Base-by-base conservation (phyloP, 2,888 invertebrate genomes). In the Lepidonotus clava region DNA sequence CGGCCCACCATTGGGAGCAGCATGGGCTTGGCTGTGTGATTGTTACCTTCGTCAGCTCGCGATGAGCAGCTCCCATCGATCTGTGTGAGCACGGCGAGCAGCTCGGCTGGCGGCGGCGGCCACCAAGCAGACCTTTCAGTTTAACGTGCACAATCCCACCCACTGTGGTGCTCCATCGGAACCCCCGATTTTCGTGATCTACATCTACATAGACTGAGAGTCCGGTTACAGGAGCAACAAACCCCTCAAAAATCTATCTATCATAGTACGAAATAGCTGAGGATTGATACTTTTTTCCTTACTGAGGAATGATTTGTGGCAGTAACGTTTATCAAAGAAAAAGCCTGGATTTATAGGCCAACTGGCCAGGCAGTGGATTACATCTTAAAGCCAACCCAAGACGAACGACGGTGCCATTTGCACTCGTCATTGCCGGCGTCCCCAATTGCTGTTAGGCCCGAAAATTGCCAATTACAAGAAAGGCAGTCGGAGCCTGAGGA, bases 61-160 rank as follows among this genome's bases (percentile, higher is more conserved):
- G 80, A 46, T 46, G 80, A 80, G 80, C 80, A 46, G 46, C 24
- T 80, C 51, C 80, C 80, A 80, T 80, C 80, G 80, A 80, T 80
- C 80, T 34, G 80, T 36, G 36, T 28, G 41, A 66, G 66, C 66
- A 32, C n/a, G 32, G 28, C 66, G 32, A 32, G 28, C n/a, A n/a
- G n/a, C n/a, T n/a, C n/a, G n/a, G n/a, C n/a, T n/a, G n/a, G n/a
- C n/a, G n/a, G n/a, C n/a, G n/a, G n/a, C n/a, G n/a, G n/a, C n/a
- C n/a, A n/a, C n/a, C n/a, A n/a, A n/a, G 18, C 71, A 71, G 36
- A 71, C 71, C 71, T 71, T 34, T 71, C 38, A 71, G 36, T 71
- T 71, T 36, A 71, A 71, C 71, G 36, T 21, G 14, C 36, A 38
- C 28, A 66, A 11, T 18, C 38, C 71, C 14, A 71, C 14, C 71